Evolutionary conservation across 2,888 invertebrate genomes (phyloP), one percentile per base, ranked within the genome.

Genomic region (Odontocerum albicorne): DNA sequence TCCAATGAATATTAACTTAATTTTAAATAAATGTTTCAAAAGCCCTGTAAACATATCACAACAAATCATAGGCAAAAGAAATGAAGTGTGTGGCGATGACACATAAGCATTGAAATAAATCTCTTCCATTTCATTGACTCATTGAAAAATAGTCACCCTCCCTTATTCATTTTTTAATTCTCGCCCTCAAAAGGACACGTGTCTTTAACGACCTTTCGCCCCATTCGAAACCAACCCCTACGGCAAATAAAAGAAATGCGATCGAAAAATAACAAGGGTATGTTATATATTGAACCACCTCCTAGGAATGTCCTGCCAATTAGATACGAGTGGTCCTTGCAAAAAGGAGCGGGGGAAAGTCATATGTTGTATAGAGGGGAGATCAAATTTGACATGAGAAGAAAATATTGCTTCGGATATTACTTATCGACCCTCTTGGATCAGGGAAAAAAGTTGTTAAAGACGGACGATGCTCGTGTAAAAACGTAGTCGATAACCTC

Each of bases 181-280:
- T 7, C 27, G 27, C 27, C 10, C 27, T 27, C 27, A 27, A 27
- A 16, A 16, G 6, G 46, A 32, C 46, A 33, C 46, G 46, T 46
- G 46, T 19, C 31, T 20, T 17, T 46, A 46, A 46, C 46, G 46
- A 46, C 35, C 46, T 31, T 19, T 12, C 31, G 12, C 17, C 31
- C 44, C 17, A 22, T 22, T 38, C 38, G 16, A 27, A 7, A 27
- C 8, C 21, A 13, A 40, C 21, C 19, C 12, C 17, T 21, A 19
- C 40, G 6, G n/a, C 19, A 21, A 20, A 40, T 7, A 27, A 27
- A 38, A 15, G 38, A 27, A 27, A 27, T 27, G 4, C 21, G 16
- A 10, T 20, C 40, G 3, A 19, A 40, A 21, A 40, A 40, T 40
- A 40, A 40, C 40, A 40, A 19, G 40, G 40, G 40, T 40, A 40